These are phyloP conservation scores for Autographa gamma DNA, from an alignment of 2,888 invertebrate species.

Conservation along the genomic window DNA sequence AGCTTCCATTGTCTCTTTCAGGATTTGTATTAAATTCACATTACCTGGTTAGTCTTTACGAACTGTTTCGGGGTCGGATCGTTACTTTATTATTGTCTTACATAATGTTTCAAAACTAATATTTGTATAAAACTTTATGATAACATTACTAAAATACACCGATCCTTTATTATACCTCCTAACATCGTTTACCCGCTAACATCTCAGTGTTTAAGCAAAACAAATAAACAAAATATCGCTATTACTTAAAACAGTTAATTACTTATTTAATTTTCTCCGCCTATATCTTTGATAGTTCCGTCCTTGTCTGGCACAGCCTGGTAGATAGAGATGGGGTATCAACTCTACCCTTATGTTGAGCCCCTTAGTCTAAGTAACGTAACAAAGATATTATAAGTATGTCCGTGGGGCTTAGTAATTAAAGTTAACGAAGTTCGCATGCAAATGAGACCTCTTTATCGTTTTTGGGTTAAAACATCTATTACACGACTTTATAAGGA, in stretches of 20 bases:
- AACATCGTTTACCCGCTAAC: constrained; percentile 19
- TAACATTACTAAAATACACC: neutral
- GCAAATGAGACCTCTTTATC: constrained; percentile 77
- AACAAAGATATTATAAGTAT: constrained; percentile 69
- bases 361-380: constrained; percentile 54
- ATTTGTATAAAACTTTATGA: neutral
- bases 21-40: neutral
- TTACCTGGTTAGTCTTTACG: neutral
- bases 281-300: constrained; percentile 27
- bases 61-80: neutral
- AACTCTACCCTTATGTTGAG: constrained; percentile 41
- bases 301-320: constrained; percentile 14
- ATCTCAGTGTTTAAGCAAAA: constrained; percentile 17
- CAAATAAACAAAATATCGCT: constrained; percentile 49
- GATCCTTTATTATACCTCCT: neutral
- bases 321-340: constrained; percentile 23
- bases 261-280: constrained; percentile 49
- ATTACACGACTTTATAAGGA: constrained; percentile 74
- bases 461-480: constrained; percentile 77
- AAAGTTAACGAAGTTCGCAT: constrained; percentile 77
- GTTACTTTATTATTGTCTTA: neutral
- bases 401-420: constrained; percentile 73
- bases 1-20: neutral
- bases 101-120: neutral
- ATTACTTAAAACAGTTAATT: constrained; percentile 35